A percentile compares a stretch with the other conserved stretches of the same genome.
Conservation (phyloP, 2,888 invertebrate genomes). For the Temnothorax unifasciatus region DNA sequence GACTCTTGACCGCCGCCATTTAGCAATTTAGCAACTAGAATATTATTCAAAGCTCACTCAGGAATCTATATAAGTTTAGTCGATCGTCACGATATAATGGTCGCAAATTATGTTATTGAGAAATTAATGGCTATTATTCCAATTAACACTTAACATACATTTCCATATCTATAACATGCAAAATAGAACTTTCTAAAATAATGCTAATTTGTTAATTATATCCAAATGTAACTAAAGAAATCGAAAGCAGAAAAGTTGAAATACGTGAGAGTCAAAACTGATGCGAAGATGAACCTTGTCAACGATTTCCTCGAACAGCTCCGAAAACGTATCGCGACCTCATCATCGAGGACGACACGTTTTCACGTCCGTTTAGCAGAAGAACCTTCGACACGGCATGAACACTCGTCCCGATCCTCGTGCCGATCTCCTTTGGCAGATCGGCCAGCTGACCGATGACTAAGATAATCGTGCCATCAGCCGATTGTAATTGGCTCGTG, state of each 20-base stretch:
- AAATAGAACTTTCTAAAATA: not conserved
- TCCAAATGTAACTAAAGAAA: not conserved
- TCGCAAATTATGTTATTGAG: not conserved
- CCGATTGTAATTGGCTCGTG: conserved; percentile 79
- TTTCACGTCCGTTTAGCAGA: conserved; percentile 62
- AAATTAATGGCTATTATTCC: not conserved
- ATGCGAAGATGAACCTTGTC: not conserved
- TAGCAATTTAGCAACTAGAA: conserved; percentile 1
- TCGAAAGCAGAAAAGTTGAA: not conserved
- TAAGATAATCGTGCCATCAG: conserved; percentile 76
- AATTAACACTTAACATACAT: not conserved
- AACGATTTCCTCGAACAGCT: conserved; percentile 40
- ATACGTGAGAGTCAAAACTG: not conserved
- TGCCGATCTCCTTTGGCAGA: conserved; percentile 59
- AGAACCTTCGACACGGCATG: conserved; percentile 54
- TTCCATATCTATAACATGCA: not conserved
- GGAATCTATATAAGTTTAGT: not conserved
- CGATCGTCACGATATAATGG: not conserved
- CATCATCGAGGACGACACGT: conserved; percentile 71
- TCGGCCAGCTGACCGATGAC: conserved; percentile 75
- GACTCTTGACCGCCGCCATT: conserved; percentile 26
- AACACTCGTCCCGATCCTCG: conserved; percentile 44
- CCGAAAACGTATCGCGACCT: conserved; percentile 68
- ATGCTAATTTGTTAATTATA: not conserved
- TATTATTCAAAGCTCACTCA: not conserved